Percentiles rank a stretch among this genome's conserved stretches.
Evolutionary conservation across 2,888 invertebrate genomes (phyloP).

Genomic region (Microctonus aethiopoides): DNA sequence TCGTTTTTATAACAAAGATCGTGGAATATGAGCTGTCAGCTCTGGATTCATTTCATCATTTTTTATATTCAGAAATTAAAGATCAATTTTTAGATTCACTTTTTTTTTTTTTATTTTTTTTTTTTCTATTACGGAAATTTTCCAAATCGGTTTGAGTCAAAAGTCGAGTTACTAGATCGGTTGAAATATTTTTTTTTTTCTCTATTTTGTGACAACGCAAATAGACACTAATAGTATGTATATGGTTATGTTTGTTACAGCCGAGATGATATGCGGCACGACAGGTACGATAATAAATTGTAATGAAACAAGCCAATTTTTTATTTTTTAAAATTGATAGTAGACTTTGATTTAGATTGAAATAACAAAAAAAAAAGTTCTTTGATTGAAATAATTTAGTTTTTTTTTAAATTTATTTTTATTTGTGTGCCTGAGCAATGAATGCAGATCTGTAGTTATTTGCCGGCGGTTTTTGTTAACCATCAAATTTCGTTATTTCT

Average conservation of each 20-base stretch:
- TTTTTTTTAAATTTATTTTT: constrained; percentile 2
- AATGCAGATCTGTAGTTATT: constrained; percentile 66
- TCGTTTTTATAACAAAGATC: background rate
- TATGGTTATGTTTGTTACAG: constrained; percentile 64
- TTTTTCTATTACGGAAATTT: no score
- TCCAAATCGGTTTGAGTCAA: background rate
- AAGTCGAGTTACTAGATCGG: background rate
- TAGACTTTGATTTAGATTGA: constrained; percentile 63
- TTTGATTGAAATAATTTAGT: constrained; percentile 3
- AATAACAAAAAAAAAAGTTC: constrained; percentile 48
- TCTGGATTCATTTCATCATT: constrained; percentile 1
- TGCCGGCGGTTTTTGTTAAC: constrained; percentile 51
- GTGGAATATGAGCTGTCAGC: constrained; percentile 22
- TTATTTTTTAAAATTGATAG: constrained; percentile 33
- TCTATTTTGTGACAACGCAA: constrained; percentile 24
- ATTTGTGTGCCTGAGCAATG: constrained; percentile 67
- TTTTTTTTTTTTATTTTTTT: no score
- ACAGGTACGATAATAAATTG: constrained; percentile 66
- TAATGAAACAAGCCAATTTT: constrained; percentile 39
- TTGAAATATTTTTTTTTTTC: background rate
- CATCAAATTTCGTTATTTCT: constrained; percentile 60
- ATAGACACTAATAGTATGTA: constrained; percentile 56
- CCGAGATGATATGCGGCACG: constrained; percentile 67
- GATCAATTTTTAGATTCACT: no score
- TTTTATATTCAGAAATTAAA: no score